Conservation (phyloP, 2,797 vertebrate species). For the Dipus sagitta region DNA sequence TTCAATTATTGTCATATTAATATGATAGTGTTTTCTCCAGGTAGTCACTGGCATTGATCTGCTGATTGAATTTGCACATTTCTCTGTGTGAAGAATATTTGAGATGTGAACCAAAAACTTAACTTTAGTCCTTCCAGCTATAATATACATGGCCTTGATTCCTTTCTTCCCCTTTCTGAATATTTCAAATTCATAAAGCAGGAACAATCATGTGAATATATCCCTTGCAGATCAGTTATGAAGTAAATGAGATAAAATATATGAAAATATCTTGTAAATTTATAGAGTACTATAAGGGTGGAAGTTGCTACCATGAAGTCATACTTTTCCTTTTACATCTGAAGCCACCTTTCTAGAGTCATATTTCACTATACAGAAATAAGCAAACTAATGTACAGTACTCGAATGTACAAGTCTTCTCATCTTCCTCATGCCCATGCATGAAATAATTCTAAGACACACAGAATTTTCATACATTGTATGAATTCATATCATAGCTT, state of each 20-base stretch:
- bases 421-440: background rate
- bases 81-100: background rate
- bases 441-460: slow-evolving; percentile 21
- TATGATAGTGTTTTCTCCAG: background rate
- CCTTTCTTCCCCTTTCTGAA: slow-evolving; percentile 28
- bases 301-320: background rate
- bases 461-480: background rate
- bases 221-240: background rate
- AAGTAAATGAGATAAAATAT: slow-evolving; percentile 31
- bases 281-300: background rate
- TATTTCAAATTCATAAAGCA: slow-evolving; percentile 8
- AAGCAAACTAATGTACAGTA: background rate
- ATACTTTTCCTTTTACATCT: no score
- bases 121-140: background rate
- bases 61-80: background rate
- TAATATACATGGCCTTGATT: background rate
- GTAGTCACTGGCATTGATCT: background rate
- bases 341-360: background rate
- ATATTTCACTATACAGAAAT: background rate
- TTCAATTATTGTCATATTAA: background rate
- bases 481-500: background rate
- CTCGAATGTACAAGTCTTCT: background rate
- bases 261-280: background rate
- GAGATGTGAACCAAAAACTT: background rate
- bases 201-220: background rate